Conservation (phyloP, 2,113 vertebrate species). For the Pachypanchax playfairii region DNA sequence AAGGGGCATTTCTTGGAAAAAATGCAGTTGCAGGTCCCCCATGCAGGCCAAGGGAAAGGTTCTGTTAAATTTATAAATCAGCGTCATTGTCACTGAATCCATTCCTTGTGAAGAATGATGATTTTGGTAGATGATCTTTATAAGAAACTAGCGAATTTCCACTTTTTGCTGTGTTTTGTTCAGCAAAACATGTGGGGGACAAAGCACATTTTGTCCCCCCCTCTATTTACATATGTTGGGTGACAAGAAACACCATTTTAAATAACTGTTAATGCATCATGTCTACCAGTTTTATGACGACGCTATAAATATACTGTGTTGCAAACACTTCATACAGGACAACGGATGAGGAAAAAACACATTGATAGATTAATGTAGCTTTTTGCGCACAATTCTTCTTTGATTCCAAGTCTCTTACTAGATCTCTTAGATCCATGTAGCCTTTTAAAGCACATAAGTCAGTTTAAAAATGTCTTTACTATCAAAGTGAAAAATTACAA, state of each 20-base stretch:
- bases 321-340: not conserved
- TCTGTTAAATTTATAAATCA: too few relatives aligned
- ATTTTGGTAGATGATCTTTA: too few relatives aligned
- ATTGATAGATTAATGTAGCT: not conserved
- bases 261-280: slow-evolving; percentile 1
- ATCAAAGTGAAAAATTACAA: slow-evolving; percentile 18
- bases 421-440: not conserved
- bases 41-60: too few relatives aligned
- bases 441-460: not conserved
- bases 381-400: not conserved
- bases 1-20: too few relatives aligned
- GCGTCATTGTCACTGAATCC: too few relatives aligned
- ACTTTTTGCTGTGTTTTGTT: too few relatives aligned
- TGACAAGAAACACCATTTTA: not conserved
- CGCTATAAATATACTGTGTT: not conserved
- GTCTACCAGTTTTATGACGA: not conserved
- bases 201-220: too few relatives aligned
- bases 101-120: too few relatives aligned
- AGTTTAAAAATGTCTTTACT: not conserved
- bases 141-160: too few relatives aligned
- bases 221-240: not conserved
- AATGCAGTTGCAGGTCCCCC: too few relatives aligned
- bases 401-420: not conserved
- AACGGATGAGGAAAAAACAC: not conserved
- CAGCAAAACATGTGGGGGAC: too few relatives aligned